Conservation (phyloP, 2,888 invertebrate species). For the Adelognathus sp. region DNA sequence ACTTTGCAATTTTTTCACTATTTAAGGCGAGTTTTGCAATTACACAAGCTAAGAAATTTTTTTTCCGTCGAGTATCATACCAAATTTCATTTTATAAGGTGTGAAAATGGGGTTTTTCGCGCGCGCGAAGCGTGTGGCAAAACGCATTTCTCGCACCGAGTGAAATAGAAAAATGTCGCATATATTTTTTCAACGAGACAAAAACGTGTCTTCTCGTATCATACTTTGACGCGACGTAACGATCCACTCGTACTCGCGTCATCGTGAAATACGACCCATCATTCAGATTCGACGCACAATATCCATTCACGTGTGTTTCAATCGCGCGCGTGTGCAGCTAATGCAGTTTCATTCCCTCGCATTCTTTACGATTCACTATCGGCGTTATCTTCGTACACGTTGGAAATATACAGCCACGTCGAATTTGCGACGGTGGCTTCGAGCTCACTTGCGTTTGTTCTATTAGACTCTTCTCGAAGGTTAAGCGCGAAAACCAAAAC, state of each 20-base stretch:
- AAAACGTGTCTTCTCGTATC: not conserved
- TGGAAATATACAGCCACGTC: not conserved
- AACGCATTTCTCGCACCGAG: no score
- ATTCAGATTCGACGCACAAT: not conserved
- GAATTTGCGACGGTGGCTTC: not conserved
- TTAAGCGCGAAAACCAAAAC: no score
- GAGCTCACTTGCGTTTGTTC: not conserved
- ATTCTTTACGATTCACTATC: not conserved
- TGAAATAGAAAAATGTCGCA: not conserved
- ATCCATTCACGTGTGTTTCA: not conserved
- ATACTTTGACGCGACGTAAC: not conserved
- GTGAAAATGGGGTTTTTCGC: no score
- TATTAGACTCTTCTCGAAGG: not conserved
- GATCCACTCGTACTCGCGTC: not conserved
- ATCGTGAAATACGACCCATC: slow-evolving; percentile 12
- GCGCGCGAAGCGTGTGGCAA: no score
- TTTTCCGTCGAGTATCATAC: no score
- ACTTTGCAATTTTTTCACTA: no score
- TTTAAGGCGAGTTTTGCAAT: no score
- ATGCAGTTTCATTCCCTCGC: not conserved
- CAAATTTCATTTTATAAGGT: no score
- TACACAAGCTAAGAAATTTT: no score
- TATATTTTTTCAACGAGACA: not conserved
- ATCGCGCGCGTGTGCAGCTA: not conserved
- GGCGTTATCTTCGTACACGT: not conserved